A percentile compares a stretch with the other conserved stretches of the same genome.
phyloP scores from a whole-genome alignment of 2,888 invertebrate species.

The Helicoverpa assulta region DNA sequence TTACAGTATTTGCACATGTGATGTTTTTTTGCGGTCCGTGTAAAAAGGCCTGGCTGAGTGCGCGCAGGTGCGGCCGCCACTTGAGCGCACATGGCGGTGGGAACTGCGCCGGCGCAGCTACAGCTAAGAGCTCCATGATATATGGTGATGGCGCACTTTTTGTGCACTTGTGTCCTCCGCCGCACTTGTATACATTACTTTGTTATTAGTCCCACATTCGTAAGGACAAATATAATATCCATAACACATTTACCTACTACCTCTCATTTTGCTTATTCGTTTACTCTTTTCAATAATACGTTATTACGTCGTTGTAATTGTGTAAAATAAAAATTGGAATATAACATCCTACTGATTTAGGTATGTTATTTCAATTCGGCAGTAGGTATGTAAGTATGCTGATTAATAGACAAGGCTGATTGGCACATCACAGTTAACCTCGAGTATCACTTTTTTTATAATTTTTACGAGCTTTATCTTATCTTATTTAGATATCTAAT shows the following conservation, averaged over 20 bases:
- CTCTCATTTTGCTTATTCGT: background rate
- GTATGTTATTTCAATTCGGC: background rate
- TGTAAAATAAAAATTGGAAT: background rate
- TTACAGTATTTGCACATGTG: conserved; percentile 52
- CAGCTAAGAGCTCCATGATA: conserved; percentile 33
- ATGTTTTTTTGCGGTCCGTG: conserved; percentile 32
- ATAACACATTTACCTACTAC: background rate
- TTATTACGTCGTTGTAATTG: background rate
- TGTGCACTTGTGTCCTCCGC: conserved; percentile 45
- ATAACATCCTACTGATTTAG: background rate
- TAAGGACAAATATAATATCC: background rate
- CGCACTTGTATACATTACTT: conserved; percentile 7
- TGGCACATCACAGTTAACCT: conserved; percentile 22
- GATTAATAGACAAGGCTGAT: conserved; percentile 28
- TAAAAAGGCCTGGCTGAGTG: conserved; percentile 61
- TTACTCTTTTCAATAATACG: background rate
- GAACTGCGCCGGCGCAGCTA: conserved; percentile 48
- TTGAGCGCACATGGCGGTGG: conserved; percentile 72
- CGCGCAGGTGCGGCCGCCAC: conserved; percentile 69
- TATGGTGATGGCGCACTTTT: conserved; percentile 43
- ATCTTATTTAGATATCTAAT: conserved; percentile 40
- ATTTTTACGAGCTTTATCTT: conserved; percentile 42
- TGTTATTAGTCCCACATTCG: background rate
- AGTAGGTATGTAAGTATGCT: conserved; percentile 1
- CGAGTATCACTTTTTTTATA: conserved; percentile 21